Conservation (phyloP, 2,888 invertebrate genomes). For the Drosophila peninsularis region DNA sequence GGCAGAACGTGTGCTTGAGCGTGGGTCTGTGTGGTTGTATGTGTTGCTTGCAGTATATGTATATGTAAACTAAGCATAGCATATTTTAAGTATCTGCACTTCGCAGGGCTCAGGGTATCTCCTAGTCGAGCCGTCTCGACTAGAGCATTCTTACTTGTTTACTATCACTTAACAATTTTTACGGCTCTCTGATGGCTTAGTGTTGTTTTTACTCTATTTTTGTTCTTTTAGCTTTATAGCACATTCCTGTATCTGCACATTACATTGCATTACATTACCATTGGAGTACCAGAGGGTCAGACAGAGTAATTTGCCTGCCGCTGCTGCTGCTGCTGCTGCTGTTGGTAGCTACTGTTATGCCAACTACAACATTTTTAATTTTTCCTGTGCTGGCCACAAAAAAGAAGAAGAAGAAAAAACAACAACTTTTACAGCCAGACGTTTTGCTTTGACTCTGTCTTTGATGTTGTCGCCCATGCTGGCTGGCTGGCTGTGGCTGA, state of each 20-base stretch:
- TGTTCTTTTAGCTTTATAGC: constrained; percentile 10
- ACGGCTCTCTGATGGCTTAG: constrained; percentile 7
- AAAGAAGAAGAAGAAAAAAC: constrained; percentile 32
- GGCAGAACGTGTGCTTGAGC: no score
- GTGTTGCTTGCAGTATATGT: no score
- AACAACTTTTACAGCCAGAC: constrained; percentile 65
- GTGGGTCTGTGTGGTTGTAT: no score
- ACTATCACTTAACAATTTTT: constrained; percentile 7
- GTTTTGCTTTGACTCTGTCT: constrained; percentile 63
- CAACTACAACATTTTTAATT: constrained; percentile 52
- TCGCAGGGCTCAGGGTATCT: no score
- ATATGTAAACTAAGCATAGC: no score
- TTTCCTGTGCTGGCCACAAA: constrained; percentile 56
- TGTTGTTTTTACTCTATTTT: constrained; percentile 7
- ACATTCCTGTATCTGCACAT: constrained; percentile 14
- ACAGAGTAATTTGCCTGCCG: constrained; percentile 30
- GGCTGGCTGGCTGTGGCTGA: background rate
- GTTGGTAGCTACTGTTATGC: constrained; percentile 19
- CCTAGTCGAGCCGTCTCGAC: no score
- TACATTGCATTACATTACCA: constrained; percentile 23
- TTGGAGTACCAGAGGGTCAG: constrained; percentile 27
- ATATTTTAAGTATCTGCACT: no score
- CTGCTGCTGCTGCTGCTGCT: constrained; percentile 6
- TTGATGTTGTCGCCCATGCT: constrained; percentile 63
- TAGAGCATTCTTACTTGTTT: no score